Evolutionary conservation across 2,797 vertebrate genomes (phyloP).

Genomic region (Syngnathus acus): DNA sequence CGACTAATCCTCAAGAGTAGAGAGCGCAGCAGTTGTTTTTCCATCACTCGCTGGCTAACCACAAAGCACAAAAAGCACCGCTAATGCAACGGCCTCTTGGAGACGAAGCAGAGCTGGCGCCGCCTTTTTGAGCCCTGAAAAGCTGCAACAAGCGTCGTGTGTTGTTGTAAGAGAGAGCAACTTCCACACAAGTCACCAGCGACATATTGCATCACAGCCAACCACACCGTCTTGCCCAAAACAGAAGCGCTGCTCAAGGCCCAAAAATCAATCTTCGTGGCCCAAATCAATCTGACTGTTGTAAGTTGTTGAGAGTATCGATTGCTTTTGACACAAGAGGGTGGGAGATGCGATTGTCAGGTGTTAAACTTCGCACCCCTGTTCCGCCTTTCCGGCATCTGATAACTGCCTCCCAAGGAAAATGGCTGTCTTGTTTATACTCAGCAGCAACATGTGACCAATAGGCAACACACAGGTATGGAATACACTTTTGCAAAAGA

Average conservation of each 20-base stretch:
- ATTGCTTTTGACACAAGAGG: not conserved
- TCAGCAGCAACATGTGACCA: not conserved
- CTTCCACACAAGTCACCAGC: not conserved
- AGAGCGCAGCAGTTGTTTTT: not conserved
- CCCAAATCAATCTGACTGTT: not conserved
- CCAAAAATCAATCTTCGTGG: not conserved
- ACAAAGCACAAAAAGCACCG: not conserved
- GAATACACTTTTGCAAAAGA: no score
- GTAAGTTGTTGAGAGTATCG: not conserved
- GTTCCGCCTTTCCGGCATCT: not conserved
- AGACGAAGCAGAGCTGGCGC: not conserved
- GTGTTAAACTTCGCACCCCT: not conserved
- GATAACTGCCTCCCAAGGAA: not conserved
- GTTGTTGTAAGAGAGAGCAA: not conserved
- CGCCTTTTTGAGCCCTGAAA: not conserved
- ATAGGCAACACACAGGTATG: no score
- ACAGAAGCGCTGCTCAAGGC: not conserved
- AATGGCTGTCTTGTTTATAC: not conserved
- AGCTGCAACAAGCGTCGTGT: not conserved
- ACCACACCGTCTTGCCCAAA: not conserved
- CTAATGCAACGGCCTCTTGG: not conserved
- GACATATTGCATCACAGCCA: not conserved
- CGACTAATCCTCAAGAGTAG: constrained; percentile 23
- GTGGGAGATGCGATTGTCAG: not conserved
- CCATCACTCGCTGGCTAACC: constrained; percentile 15